Percentiles rank a stretch among this genome's conserved stretches.
Evolutionary conservation across 2,797 vertebrate genomes (phyloP).

Genomic region (Lerista edwardsae): DNA sequence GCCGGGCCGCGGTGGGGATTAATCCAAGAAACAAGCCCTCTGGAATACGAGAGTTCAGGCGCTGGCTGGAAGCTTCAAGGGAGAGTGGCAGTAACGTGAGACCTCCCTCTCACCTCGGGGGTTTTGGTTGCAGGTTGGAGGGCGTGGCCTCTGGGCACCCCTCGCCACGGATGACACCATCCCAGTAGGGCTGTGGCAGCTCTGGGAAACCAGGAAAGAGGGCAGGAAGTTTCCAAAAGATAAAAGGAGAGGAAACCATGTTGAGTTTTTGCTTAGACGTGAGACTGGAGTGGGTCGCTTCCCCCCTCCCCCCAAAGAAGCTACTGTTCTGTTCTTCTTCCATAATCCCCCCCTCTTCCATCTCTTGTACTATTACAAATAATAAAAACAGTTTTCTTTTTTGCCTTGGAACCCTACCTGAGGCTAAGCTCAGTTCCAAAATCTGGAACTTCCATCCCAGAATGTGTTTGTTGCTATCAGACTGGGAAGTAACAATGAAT

Average conservation of each 20-base stretch:
- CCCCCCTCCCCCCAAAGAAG: background rate
- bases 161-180: background rate
- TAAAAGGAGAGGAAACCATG: too few relatives aligned
- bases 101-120: background rate
- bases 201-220: background rate
- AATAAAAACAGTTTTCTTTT: slow-evolving; percentile 77
- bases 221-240: background rate
- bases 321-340: background rate
- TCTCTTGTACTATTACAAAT: slow-evolving; percentile 77
- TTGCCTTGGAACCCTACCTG: too few relatives aligned
- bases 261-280: too few relatives aligned
- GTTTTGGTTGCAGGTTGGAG: background rate
- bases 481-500: background rate
- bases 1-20: too few relatives aligned
- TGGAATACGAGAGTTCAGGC: background rate
- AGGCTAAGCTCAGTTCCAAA: too few relatives aligned
- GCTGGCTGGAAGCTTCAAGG: too few relatives aligned
- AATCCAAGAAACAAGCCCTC: background rate
- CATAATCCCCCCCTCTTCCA: slow-evolving; percentile 26
- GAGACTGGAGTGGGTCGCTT: background rate
- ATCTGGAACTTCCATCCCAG: background rate
- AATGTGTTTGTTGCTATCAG: background rate
- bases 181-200: background rate
- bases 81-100: background rate
- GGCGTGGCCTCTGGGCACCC: background rate